A percentile compares a stretch with the other conserved stretches of the same genome.
These are phyloP conservation scores for Callipepla californica DNA, from an alignment of 2,113 vertebrate species.

Conservation along the genomic window DNA sequence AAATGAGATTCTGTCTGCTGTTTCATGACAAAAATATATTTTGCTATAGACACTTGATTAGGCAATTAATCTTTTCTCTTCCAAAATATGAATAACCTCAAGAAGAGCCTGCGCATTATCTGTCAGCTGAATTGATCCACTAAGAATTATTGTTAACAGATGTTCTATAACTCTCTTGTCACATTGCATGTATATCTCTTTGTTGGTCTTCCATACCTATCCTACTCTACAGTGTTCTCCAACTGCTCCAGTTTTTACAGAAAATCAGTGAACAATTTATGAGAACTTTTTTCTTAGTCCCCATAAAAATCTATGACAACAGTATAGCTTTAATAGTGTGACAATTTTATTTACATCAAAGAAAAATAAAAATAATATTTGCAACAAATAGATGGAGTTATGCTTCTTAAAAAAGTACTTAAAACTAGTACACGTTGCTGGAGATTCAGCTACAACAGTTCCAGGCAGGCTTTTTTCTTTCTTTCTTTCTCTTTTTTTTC, in stretches of 20 bases:
- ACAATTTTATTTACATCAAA: constrained; percentile 38
- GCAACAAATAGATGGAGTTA: constrained; percentile 4
- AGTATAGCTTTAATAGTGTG: not conserved
- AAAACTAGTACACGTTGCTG: not conserved
- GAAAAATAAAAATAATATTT: constrained; percentile 8
- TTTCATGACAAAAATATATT: not conserved
- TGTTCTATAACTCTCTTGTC: not conserved
- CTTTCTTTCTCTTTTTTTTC: not conserved
- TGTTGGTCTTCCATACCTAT: not conserved
- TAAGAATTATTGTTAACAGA: fast-evolving
- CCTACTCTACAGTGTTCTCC: not conserved
- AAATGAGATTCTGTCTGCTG: not conserved
- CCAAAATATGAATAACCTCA: not conserved
- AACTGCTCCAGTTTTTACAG: not conserved
- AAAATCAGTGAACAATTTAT: not conserved
- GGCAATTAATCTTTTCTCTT: not conserved
- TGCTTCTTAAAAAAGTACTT: not conserved
- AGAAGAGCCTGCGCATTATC: not conserved
- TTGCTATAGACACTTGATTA: not conserved
- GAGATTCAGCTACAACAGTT: constrained; percentile 35
- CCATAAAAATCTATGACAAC: not conserved
- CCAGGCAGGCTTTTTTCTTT: not conserved
- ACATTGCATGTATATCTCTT: fast-evolving
- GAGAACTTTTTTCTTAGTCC: not conserved
- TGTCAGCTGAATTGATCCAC: not conserved